These are phyloP conservation scores for Cetonia aurata DNA, from an alignment of 2,888 invertebrate species.

Conservation along the genomic window DNA sequence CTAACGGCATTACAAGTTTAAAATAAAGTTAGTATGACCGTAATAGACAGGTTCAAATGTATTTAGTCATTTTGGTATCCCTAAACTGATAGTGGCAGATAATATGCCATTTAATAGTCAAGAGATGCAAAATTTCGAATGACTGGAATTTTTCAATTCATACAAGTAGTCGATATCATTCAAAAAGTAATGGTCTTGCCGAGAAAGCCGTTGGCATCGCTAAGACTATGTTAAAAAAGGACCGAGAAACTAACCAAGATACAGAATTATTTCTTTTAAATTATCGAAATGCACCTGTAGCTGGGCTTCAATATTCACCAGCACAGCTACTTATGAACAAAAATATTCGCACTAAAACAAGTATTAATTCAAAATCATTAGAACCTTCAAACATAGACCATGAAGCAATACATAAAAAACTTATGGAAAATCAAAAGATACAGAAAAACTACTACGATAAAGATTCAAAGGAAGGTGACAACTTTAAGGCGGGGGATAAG, in stretches of 20 bases:
- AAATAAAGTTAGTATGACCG: constrained; percentile 4
- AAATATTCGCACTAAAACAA: not conserved
- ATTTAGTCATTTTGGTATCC: constrained; percentile 14
- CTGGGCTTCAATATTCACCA: constrained; percentile 9
- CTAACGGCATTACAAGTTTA: constrained; percentile 44
- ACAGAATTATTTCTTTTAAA: constrained; percentile 18
- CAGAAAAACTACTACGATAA: constrained; percentile 17
- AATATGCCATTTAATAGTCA: no score
- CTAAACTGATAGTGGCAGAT: constrained; percentile 4
- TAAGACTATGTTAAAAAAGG: constrained; percentile 3
- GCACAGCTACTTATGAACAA: constrained; percentile 17
- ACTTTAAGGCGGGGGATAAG: constrained; percentile 23
- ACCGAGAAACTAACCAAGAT: constrained; percentile 9
- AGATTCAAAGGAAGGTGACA: constrained; percentile 5
- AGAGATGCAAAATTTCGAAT: constrained; percentile 20
- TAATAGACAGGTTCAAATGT: constrained; percentile 6
- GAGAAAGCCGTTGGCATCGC: constrained; percentile 1
- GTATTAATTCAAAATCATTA: not conserved
- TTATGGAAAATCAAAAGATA: constrained; percentile 3
- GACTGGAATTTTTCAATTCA: constrained; percentile 16
- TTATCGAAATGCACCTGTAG: constrained; percentile 20
- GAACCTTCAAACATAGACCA: not conserved
- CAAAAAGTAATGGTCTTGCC: constrained; percentile 7
- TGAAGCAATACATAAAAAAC: constrained; percentile 12
- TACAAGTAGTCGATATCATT: no score